These are phyloP conservation scores for Montipora cactus DNA, from an alignment of 64 coral and sea anemone genomes.

Conservation along the genomic window DNA sequence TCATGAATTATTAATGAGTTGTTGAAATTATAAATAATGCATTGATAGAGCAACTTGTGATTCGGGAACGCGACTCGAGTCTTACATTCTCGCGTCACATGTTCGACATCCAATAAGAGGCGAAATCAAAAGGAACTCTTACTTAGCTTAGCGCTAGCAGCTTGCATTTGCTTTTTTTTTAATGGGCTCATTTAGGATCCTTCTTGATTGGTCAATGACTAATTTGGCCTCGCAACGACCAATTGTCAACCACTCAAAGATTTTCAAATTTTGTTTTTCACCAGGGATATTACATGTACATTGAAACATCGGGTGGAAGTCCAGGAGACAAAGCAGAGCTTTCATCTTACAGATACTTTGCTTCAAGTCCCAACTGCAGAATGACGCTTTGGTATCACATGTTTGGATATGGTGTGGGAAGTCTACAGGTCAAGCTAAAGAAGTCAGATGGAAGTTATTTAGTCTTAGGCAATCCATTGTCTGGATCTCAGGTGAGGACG, in stretches of 20 bases:
- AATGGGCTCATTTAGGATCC: no score
- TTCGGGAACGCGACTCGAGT: no score
- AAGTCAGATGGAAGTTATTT: conserved; percentile 68
- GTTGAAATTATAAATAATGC: no score
- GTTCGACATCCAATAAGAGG: no score
- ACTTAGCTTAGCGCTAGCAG: no score
- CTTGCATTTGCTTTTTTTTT: no score
- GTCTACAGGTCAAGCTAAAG: conserved; percentile 75
- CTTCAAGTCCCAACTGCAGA: conserved; percentile 84
- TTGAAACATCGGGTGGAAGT: conserved; percentile 73
- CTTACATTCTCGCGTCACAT: no score
- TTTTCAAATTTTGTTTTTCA: not conserved
- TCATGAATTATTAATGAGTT: no score
- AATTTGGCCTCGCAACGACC: no score
- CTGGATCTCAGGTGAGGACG: conserved; percentile 50
- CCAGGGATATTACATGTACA: conserved; percentile 97
- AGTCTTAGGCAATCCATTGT: conserved; percentile 3
- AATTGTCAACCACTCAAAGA: not conserved
- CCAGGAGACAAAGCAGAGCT: conserved; percentile 89
- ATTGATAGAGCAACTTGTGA: no score
- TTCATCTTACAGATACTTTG: conserved; percentile 85
- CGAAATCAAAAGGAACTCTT: no score
- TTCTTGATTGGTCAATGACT: no score
- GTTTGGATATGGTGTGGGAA: conserved; percentile 80
- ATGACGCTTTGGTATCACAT: conserved; percentile 98